Conservation (phyloP, 1,140 invertebrate species). For the Drosophila eugracilis region DNA sequence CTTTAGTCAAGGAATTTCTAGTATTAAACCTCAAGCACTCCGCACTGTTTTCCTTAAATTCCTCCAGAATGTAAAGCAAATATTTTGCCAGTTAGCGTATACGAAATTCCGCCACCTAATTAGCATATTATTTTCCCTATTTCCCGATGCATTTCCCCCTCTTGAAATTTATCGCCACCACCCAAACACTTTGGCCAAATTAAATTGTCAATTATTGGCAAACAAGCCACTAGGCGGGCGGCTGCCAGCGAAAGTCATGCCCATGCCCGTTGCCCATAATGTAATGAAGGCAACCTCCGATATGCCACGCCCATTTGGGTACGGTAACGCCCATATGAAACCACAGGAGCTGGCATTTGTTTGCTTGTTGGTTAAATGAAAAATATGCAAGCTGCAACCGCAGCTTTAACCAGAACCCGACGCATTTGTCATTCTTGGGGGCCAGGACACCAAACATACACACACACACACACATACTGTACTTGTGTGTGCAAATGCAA, state of each 20-base stretch:
- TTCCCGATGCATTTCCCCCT: neutral
- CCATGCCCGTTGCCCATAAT: conserved; percentile 53
- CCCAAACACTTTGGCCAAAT: conserved; percentile 67
- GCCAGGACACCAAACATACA: conserved; percentile 16
- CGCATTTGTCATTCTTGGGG: conserved; percentile 75
- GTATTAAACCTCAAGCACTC: neutral
- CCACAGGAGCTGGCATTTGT: conserved; percentile 60
- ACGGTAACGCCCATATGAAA: conserved; percentile 18
- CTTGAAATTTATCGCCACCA: conserved; percentile 18
- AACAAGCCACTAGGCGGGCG: conserved; percentile 57
- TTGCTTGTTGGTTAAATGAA: conserved; percentile 45
- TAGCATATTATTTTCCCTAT: conserved; percentile 21
- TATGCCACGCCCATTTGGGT: conserved; percentile 10
- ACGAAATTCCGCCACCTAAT: conserved; percentile 25
- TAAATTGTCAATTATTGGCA: conserved; percentile 81
- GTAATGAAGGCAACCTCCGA: conserved; percentile 24
- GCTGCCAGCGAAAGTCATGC: conserved; percentile 62
- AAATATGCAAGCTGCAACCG: conserved; percentile 68
- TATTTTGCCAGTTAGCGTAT: conserved; percentile 31
- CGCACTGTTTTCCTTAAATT: too few relatives aligned
- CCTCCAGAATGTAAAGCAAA: conserved; percentile 1
- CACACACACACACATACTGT: conserved; percentile 1
- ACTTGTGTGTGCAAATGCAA: conserved; percentile 15
- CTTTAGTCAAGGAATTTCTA: too few relatives aligned
- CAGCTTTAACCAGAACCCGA: conserved; percentile 71